Conservation (phyloP, 2,113 vertebrate species). For the Hippocampus abdominalis region DNA sequence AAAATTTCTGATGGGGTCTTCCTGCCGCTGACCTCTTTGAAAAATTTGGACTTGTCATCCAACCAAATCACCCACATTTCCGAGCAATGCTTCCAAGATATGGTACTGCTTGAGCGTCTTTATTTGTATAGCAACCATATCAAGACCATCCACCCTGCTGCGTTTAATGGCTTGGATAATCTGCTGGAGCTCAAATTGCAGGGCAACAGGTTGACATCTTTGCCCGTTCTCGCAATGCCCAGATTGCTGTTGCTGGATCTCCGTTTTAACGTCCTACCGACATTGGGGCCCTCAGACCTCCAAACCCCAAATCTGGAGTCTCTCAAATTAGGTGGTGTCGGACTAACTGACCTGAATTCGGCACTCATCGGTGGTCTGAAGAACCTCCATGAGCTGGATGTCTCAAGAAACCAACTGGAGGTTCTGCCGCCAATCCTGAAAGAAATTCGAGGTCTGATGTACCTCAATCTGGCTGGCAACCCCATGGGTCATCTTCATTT, state of each 20-base stretch:
- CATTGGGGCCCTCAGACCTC: conserved; percentile 71
- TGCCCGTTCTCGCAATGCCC: conserved; percentile 81
- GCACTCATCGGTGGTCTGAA: conserved; percentile 78
- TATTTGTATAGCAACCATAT: conserved; percentile 89
- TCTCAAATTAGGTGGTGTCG: conserved; percentile 82
- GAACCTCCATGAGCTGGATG: conserved; percentile 88
- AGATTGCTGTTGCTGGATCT: conserved; percentile 87
- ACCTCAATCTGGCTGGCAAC: conserved; percentile 84
- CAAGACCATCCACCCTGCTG: conserved; percentile 79
- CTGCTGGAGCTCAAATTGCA: conserved; percentile 93
- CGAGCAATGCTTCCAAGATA: conserved; percentile 83
- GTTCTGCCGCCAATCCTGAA: conserved; percentile 70
- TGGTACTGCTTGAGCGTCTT: conserved; percentile 84
- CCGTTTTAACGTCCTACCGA: conserved; percentile 79
- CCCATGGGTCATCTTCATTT: conserved; percentile 78
- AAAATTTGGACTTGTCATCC: conserved; percentile 89
- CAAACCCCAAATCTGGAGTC: conserved; percentile 82
- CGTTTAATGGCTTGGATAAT: conserved; percentile 79
- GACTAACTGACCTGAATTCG: conserved; percentile 74
- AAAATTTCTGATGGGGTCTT: conserved; percentile 82
- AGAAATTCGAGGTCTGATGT: conserved; percentile 75
- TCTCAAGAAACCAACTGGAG: conserved; percentile 85
- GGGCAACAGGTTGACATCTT: conserved; percentile 77
- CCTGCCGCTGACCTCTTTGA: conserved; percentile 78
- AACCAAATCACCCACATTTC: conserved; percentile 88